Percentiles rank a stretch among this genome's conserved stretches.
Conservation (phyloP, 2,888 invertebrate genomes). For the Anaspis maculata region DNA sequence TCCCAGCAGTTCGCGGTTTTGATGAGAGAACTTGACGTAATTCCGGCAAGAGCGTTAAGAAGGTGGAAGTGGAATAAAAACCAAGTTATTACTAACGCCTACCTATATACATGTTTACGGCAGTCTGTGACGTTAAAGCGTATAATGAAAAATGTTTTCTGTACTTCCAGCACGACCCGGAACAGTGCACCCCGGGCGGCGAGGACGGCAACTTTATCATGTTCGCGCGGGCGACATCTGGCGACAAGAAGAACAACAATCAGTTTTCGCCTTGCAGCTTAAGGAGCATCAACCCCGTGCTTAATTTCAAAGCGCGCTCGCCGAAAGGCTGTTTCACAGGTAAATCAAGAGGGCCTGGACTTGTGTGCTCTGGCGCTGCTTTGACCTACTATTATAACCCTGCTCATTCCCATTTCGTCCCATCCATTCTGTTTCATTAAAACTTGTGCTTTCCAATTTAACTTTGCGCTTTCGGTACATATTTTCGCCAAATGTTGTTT, state of each 20-base stretch:
- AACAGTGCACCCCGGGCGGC: conserved; percentile 88
- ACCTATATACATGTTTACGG: too few species aligned
- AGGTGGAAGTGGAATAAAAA: too few species aligned
- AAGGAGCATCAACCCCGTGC: conserved; percentile 83
- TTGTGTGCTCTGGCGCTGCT: conserved; percentile 4
- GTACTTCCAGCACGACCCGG: conserved; percentile 76
- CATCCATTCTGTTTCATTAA: conserved; percentile 14
- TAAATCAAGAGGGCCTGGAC: conserved; percentile 38
- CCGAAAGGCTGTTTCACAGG: conserved; percentile 89
- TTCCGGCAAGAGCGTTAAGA: too few species aligned
- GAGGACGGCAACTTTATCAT: conserved; percentile 98
- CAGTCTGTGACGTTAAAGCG: not conserved
- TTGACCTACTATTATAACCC: too few species aligned
- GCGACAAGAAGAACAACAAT: conserved; percentile 96
- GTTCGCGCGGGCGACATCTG: conserved; percentile 98
- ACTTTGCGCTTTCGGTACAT: conserved; percentile 7
- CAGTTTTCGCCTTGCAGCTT: conserved; percentile 93
- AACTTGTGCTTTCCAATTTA: conserved; percentile 16
- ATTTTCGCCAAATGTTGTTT: conserved; percentile 7
- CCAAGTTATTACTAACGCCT: too few species aligned
- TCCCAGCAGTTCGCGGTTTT: too few species aligned
- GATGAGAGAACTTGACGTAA: too few species aligned
- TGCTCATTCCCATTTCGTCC: too few species aligned
- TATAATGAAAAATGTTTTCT: not conserved
- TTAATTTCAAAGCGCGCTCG: conserved; percentile 85